Conservation (phyloP, 2,888 invertebrate species). For the Acleris literana region DNA sequence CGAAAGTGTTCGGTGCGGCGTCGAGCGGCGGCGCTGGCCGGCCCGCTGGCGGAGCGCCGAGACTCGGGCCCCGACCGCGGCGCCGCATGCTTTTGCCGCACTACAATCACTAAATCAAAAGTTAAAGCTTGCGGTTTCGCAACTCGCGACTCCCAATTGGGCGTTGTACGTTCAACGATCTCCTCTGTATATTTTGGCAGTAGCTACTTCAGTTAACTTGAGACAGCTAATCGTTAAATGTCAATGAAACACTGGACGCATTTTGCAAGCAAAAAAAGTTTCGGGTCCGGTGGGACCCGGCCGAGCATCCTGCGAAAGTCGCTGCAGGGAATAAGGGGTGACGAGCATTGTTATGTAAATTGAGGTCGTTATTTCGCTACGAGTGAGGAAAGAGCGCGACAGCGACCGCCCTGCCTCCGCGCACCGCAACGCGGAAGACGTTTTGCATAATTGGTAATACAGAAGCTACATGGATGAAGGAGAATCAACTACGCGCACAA, state of each 20-base stretch:
- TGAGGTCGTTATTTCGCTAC: conserved; percentile 83
- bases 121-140: conserved; percentile 45
- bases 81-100: conserved; percentile 39
- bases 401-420: conserved; percentile 67
- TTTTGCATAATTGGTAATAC: conserved; percentile 82
- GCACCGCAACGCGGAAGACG: conserved; percentile 74
- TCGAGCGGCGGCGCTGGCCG: conserved; percentile 42
- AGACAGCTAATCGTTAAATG: conserved; percentile 42
- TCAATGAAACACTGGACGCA: conserved; percentile 57
- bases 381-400: conserved; percentile 82
- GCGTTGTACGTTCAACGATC: conserved; percentile 2
- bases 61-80: conserved; percentile 34
- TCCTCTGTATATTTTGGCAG: conserved; percentile 8
- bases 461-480: conserved; percentile 62
- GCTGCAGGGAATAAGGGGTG: conserved; percentile 80
- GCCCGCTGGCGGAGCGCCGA: conserved; percentile 41
- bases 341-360: conserved; percentile 83
- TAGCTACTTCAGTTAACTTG: conserved; percentile 19
- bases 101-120: conserved; percentile 60
- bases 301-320: conserved; percentile 75
- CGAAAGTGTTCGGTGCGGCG: conserved; percentile 56
- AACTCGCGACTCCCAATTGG: conserved; percentile 12
- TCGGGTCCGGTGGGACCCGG: conserved; percentile 72
- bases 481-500: conserved; percentile 48
- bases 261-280: conserved; percentile 69